Conservation (phyloP, 2,113 vertebrate genomes). For the Burhinus oedicnemus region DNA sequence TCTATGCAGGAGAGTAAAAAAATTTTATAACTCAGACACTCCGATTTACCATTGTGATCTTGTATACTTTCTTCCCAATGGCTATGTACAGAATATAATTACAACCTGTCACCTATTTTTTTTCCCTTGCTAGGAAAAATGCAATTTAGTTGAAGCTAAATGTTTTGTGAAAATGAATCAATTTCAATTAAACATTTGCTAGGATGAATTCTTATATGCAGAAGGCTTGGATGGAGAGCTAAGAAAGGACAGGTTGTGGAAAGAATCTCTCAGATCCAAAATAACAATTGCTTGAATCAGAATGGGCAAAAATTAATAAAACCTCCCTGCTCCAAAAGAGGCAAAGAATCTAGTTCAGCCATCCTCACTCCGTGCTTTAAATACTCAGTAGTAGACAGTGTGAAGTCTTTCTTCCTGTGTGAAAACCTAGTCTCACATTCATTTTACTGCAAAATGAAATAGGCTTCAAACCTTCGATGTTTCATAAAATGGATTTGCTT, state of each 20-base stretch:
- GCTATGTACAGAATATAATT: neutral
- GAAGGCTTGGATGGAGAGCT: neutral
- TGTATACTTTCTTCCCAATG: neutral
- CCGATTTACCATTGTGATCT: neutral
- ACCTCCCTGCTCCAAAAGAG: neutral
- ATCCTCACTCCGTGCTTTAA: neutral
- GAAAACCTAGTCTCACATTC: neutral
- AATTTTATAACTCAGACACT: neutral
- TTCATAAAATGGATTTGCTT: constrained; percentile 7
- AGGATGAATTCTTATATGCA: neutral
- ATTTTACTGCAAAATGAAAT: constrained; percentile 11
- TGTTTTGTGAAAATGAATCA: neutral
- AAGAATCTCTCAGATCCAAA: neutral
- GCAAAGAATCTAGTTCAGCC: constrained; percentile 6
- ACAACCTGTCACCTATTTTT: neutral
- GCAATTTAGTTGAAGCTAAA: neutral
- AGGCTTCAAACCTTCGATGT: neutral
- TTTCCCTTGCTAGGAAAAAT: neutral
- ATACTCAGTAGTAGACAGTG: neutral
- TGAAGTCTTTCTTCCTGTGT: constrained; percentile 20
- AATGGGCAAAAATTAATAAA: constrained; percentile 32
- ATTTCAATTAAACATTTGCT: neutral
- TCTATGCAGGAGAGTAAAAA: neutral
- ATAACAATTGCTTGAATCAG: constrained; percentile 11
- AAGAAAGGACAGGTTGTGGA: neutral